Evolutionary conservation across 2,888 invertebrate species (phyloP).

Genomic region (Podotricha telesiphe): DNA sequence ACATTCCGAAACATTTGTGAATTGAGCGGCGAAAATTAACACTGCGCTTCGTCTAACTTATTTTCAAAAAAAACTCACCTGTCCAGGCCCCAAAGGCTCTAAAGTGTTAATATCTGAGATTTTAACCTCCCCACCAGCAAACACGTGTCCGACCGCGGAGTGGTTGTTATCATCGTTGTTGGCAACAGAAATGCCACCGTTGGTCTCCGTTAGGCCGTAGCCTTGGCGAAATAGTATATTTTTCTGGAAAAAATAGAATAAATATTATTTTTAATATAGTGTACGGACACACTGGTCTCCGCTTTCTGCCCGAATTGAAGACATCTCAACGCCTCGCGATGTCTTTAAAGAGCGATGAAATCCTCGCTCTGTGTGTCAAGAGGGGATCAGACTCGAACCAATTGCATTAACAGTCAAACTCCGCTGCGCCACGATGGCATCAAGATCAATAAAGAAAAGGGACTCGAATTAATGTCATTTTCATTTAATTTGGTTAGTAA

Average conservation of each 20-base stretch:
- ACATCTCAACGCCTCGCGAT: background rate
- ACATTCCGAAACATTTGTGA: no score
- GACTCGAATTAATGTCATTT: no score
- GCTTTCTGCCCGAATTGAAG: background rate
- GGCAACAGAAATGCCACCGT: conserved; percentile 60
- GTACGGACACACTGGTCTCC: background rate
- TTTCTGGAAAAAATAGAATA: conserved; percentile 52
- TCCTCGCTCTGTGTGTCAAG: no score
- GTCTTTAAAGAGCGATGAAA: no score
- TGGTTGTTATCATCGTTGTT: conserved; percentile 59
- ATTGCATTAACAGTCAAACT: background rate
- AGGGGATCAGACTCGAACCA: background rate
- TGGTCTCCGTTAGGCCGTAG: conserved; percentile 72
- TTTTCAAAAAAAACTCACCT: conserved; percentile 52
- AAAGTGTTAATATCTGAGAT: conserved; percentile 64
- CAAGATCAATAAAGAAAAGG: no score
- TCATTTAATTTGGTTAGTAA: no score
- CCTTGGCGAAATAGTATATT: conserved; percentile 72
- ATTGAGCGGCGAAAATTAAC: no score
- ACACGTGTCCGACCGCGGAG: conserved; percentile 58
- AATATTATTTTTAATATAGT: no score
- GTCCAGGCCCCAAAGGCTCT: conserved; percentile 61
- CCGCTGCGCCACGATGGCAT: no score
- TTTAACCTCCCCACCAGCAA: conserved; percentile 60
- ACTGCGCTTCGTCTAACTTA: no score